Percentiles rank a stretch among this genome's conserved stretches.
Conservation (phyloP, 1,140 invertebrate species). For the Mesaphorura yosii region DNA sequence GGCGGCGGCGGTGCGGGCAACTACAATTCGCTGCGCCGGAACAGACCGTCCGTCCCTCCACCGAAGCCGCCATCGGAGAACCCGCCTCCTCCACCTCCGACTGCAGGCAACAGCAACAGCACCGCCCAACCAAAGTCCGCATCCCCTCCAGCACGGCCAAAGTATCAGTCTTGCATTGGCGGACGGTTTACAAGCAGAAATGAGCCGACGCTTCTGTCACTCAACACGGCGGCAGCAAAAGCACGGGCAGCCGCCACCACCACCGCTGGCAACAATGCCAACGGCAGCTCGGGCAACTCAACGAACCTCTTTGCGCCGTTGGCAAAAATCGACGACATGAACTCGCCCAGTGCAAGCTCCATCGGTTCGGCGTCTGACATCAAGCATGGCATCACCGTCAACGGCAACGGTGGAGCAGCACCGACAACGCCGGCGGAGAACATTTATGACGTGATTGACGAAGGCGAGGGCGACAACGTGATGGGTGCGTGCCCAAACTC, state of each 20-base stretch:
- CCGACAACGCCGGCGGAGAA: constrained; percentile 51
- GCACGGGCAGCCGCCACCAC: constrained; percentile 38
- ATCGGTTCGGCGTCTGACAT: not conserved
- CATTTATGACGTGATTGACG: constrained; percentile 76
- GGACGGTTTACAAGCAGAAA: too few relatives aligned
- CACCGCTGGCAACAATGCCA: constrained; percentile 42
- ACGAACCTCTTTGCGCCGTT: constrained; percentile 16
- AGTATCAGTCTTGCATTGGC: too few relatives aligned
- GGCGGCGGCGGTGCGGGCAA: constrained; percentile 11
- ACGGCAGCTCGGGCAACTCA: constrained; percentile 8
- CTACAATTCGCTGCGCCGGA: constrained; percentile 26
- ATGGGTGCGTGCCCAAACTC: constrained; percentile 4
- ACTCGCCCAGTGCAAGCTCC: constrained; percentile 33
- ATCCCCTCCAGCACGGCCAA: constrained; percentile 11
- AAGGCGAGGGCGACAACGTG: constrained; percentile 39
- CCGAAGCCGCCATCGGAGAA: constrained; percentile 33
- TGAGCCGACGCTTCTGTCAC: constrained; percentile 2
- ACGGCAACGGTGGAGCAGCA: too few relatives aligned
- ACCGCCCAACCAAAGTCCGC: too few relatives aligned
- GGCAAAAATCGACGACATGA: constrained; percentile 33
- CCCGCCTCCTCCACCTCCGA: constrained; percentile 35
- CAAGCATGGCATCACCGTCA: not conserved
- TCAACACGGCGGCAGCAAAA: not conserved
- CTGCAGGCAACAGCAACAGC: not conserved
- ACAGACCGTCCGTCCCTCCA: constrained; percentile 28